Base-by-base conservation (phyloP, 1,140 invertebrate species). In the Thalassaphorura encarpata region DNA sequence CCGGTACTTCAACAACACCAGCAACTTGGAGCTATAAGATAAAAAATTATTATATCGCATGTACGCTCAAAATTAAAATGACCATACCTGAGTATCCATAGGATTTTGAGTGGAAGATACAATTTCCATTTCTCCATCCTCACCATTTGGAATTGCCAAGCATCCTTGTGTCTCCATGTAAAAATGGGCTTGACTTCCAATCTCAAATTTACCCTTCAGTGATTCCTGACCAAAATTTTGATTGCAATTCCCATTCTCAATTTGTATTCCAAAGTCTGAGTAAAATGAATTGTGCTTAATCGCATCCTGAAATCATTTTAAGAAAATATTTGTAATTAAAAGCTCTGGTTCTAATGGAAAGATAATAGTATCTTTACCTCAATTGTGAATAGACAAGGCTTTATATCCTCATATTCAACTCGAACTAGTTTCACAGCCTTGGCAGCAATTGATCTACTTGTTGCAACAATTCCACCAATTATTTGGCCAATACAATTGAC, bases 141-240 rank as follows among this genome's bases (percentile, higher is more conserved):
- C 76, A 19, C 70, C 67, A 26, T 69, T 72, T 3, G 78, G 79
- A 48, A 78, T 69, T 15, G 70, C 78, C 24, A 78, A 59, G 18
- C 56, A 57, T 39, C 54, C 61, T 53, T 78, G 70, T 18, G 78
- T 75, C 62, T 81, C 79, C 62, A 81, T 60, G 64, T 81, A 81
- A 63, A 81, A 81, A 64, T 81, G 79, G 57, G 78, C 77, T 66
- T 81, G 79, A 2, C 76, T 76, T 33, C 77, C 77, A 39, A 79
- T 71, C 39, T 69, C 66, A n/a, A 78, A 66, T 56, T 75, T 68
- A 2, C 77, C 72, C 48, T 61, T 55, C 29, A 68, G 39, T 6
- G 47, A 50, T 18, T 59, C 18, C 11, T 73, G 67, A 33, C 67
- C 61, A 33, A 62, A 41, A 18, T 52, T 45, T 39, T 67, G 53